Conservation (phyloP, 2,888 invertebrate genomes). For the Geophilus truncorum region DNA sequence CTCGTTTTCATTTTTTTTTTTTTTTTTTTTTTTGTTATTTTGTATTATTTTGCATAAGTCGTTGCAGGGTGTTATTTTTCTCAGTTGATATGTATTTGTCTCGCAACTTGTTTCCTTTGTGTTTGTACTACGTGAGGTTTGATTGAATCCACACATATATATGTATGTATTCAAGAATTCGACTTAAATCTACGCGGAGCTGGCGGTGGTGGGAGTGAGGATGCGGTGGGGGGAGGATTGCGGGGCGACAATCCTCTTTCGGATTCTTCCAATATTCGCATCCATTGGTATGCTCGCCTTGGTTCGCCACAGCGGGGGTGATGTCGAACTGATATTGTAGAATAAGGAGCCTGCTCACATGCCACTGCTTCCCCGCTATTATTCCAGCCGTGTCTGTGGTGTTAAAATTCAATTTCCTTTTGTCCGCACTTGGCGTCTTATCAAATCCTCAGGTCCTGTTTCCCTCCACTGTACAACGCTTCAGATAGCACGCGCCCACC, state of each 20-base stretch:
- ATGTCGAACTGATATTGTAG: slow-evolving; percentile 31
- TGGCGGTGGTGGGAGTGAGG: background rate
- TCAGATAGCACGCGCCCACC: slow-evolving; percentile 27
- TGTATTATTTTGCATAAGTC: background rate
- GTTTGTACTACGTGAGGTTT: slow-evolving; percentile 24
- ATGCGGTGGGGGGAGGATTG: background rate
- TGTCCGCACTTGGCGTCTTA: slow-evolving; percentile 35
- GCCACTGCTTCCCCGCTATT: slow-evolving; percentile 30
- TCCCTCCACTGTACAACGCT: slow-evolving; percentile 22
- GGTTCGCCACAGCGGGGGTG: slow-evolving; percentile 29
- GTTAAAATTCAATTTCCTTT: slow-evolving; percentile 36
- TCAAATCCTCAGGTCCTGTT: slow-evolving; percentile 35
- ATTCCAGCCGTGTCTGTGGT: slow-evolving; percentile 34
- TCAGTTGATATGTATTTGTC: slow-evolving; percentile 18
- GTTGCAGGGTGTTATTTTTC: background rate
- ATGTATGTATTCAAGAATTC: slow-evolving; percentile 27
- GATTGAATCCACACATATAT: slow-evolving; percentile 27
- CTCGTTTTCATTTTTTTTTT: background rate
- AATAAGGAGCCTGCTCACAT: slow-evolving; percentile 25
- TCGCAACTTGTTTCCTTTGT: slow-evolving; percentile 18
- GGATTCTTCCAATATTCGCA: slow-evolving; percentile 22
- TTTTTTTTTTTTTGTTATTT: background rate
- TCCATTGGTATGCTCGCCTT: slow-evolving; percentile 28
- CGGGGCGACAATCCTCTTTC: slow-evolving; percentile 3
- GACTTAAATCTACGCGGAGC: slow-evolving; percentile 21